Base-by-base conservation (phyloP, 2,113 vertebrate species). In the Micronycteris hirsuta region DNA sequence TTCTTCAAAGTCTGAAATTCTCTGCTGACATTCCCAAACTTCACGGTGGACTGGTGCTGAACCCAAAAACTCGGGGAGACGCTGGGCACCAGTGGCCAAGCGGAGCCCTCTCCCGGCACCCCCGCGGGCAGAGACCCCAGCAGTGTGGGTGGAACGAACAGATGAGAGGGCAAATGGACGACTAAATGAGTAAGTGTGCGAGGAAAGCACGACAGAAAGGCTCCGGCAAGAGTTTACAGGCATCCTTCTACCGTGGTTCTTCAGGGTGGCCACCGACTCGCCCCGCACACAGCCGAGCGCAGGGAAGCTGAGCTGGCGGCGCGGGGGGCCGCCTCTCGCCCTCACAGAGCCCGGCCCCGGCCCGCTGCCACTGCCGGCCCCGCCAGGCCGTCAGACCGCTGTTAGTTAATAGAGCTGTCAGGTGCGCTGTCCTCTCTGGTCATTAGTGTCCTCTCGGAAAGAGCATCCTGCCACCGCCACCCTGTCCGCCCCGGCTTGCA, bases 381-480 rank as follows among this genome's bases (percentile, higher is more conserved):
- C 98, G 98, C 98, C 98, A 98, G 98, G 99, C 99, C 99, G 99
- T 98, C 98, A 97, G 99, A 99, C 99, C 98, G 98, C 99, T 28
- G 99, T 99, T 99, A 99, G 99, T 99, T 99, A 99, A 99, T 99
- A 99, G 99, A 99, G 98, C 99, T 99, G 99, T 99, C 99, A 98
- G 99, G 99, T 99, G 99, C 99, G 98, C 98, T 95, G 92, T 98
- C 98, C 99, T 98, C 98, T 98, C 98, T 1, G 98, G 99, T 98
- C 99, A 98, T 99, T 98, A 98, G 99, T 98, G 98, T 98, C 99
- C 99, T 98, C 98, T 99, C 99, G 98, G 99, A 99, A 99, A 99
- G 98, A 98, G 98, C 98, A 99, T 99, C 99, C 98, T 96, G 80
- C 98, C 98, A 97, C 98, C 98, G 97, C 98, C 98, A 96, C 97